These are phyloP conservation scores for Papilio elwesi DNA, from an alignment of 2,888 invertebrate species.

Conservation along the genomic window DNA sequence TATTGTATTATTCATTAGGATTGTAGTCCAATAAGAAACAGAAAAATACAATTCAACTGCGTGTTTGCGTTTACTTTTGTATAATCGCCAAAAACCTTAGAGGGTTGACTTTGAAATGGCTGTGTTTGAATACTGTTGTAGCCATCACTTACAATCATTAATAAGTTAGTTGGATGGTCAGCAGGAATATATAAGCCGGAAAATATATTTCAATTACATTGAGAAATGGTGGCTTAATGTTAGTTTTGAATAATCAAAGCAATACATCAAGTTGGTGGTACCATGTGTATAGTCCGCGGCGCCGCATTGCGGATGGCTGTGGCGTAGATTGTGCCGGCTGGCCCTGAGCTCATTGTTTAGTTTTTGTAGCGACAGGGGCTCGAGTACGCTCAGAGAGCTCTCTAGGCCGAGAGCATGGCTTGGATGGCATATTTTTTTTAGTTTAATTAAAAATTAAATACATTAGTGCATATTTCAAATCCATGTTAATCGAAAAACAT, in stretches of 20 bases:
- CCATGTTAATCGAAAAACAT: no score
- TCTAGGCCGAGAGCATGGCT: neutral
- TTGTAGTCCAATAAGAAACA: no score
- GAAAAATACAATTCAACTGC: no score
- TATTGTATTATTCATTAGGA: neutral
- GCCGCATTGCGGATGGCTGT: slow-evolving; percentile 15
- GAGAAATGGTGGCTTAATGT: neutral
- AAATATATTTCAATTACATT: neutral
- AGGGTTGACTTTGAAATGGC: no score
- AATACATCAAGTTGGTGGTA: neutral
- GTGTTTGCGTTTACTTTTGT: no score
- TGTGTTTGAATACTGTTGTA: no score
- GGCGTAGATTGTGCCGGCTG: neutral
- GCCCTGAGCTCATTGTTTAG: slow-evolving; percentile 3
- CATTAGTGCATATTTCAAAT: no score
- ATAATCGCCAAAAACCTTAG: no score
- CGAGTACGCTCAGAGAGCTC: slow-evolving; percentile 1
- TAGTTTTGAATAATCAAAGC: neutral
- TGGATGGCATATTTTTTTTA: neutral
- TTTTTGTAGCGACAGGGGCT: slow-evolving; percentile 11
- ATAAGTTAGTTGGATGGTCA: no score
- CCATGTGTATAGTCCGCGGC: neutral
- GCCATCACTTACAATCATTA: no score
- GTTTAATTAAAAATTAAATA: neutral
- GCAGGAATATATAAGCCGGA: no score